Base-by-base conservation (phyloP, 2,888 invertebrate genomes). In the Mimachlamys varia region DNA sequence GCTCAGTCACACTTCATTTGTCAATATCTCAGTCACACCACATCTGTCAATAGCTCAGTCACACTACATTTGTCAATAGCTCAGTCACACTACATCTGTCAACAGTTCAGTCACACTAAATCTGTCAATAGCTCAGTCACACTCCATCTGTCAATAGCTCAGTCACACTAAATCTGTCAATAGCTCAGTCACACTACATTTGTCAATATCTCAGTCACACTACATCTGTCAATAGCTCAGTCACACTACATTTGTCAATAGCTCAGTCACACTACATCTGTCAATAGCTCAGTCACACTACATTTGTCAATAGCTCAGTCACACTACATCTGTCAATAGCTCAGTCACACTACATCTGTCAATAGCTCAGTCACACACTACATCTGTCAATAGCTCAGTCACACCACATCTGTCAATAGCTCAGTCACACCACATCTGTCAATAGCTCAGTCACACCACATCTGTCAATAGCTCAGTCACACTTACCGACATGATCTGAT, bases 401-500 rank as follows among this genome's bases (percentile, higher is more conserved):
- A 22, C 19, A 58, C 58, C n/a, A n/a, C n/a, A n/a, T n/a, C n/a
- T 58, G 58, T 7, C 58, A 58, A 19, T 19, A 19, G 3, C 58
- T 19, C 19, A 10, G 58, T 58, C 4, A 22, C 19, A 58, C 58
- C n/a, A n/a, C n/a, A n/a, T n/a, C n/a, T 58, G 58, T 7, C 58
- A 58, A 19, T 19, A 19, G 3, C 58, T 19, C 19, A 10, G 58
- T 58, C 4, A 22, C 19, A 58, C 58, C n/a, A n/a, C n/a, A n/a
- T n/a, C n/a, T 58, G 58, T 7, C 58, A 58, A 19, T 19, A 19
- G 3, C 58, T 19, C 19, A 10, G 58, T 58, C 4, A 22, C 19
- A 58, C 58, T 58, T 58, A 58, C 58, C 1, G 58, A 58, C 58
- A 58, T 90, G 7, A 93, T 90, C 90, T 93, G 90, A 15, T 93